Percentiles rank a stretch among this genome's conserved stretches.
phyloP scores from a whole-genome alignment of 1,140 invertebrate species.

The Eupristina koningsbergeri region DNA sequence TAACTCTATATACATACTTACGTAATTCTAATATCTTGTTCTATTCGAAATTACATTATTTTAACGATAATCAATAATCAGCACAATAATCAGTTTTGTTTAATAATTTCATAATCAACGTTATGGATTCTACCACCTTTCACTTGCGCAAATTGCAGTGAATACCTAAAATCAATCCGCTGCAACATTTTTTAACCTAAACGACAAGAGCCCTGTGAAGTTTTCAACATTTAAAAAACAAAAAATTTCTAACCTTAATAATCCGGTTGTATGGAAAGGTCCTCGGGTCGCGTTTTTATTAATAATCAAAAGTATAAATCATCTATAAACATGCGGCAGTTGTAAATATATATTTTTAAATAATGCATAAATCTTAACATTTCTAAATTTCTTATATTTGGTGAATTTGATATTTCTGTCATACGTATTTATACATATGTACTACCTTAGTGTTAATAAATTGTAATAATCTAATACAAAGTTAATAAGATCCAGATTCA shows the following conservation, averaged over 20 bases:
- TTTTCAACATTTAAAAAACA: slow-evolving; percentile 20
- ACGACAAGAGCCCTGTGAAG: not conserved
- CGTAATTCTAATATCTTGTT: no score
- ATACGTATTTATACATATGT: not conserved
- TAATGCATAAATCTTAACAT: not conserved
- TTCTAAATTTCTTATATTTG: slow-evolving; percentile 1
- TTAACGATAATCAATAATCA: no score
- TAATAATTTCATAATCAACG: no score
- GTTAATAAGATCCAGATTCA: not conserved
- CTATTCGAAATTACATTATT: no score
- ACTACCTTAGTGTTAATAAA: not conserved
- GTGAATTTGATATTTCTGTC: not conserved
- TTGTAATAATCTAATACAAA: not conserved
- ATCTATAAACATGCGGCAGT: not conserved
- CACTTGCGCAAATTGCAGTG: no score
- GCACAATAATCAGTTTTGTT: no score
- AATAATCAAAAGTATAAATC: slow-evolving; percentile 6
- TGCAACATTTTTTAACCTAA: not conserved
- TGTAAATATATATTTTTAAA: not conserved
- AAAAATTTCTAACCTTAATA: slow-evolving; percentile 24
- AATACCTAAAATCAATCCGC: no score
- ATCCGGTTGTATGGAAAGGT: not conserved
- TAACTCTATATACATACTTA: no score
- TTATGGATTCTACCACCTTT: no score
- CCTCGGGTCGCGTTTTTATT: slow-evolving; percentile 25